Evolutionary conservation across 2,113 vertebrate genomes (phyloP), one percentile per base, ranked within the genome.

Genomic region (Zosterops lateralis): DNA sequence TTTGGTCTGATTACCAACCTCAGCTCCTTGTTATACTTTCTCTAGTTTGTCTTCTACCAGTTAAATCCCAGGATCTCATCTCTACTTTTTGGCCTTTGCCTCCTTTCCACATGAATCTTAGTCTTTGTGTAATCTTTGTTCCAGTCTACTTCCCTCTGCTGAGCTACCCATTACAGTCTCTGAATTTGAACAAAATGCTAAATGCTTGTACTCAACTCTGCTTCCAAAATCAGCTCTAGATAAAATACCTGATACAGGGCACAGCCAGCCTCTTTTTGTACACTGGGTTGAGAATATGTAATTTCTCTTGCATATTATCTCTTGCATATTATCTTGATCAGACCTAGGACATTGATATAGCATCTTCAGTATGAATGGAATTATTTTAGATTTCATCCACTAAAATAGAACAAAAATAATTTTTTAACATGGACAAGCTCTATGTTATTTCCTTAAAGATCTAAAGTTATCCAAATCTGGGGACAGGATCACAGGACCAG

Each of bases 271-370:
- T 68, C 36, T 56, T 8, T 73, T 58, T 83, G 17, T 64, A 45
- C 12, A 7, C 14, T 50, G 42, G 1, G 0, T 13, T 36, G 19
- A 34, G 66, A 90, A 71, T 19, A n/a, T 0, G 1, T 42, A 9
- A 17, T 44, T 71, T 51, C 4, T 56, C 26, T 38, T 38, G 38
- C 38, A 38, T 38, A 38, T 38, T 38, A 38, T 38, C 26, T 31
- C 28, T 34, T 67, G 11, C 8, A 3, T 51, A 12, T 72, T 36
- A 18, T 62, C 20, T 8, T 51, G 3, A 42, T 26, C 1, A 7
- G 36, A 38, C 8, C 25, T 47, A 84, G 18, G 73, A 38, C 7
- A 42, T 1, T 50, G 36, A 14, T 25, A 18, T 7, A 57, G 24
- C 14, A 53, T 48, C 47, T 51, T 89, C 17, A 44, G 8, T 64